phyloP scores from a whole-genome alignment of 2,113 vertebrate species.

The Onychostruthus taczanowskii region DNA sequence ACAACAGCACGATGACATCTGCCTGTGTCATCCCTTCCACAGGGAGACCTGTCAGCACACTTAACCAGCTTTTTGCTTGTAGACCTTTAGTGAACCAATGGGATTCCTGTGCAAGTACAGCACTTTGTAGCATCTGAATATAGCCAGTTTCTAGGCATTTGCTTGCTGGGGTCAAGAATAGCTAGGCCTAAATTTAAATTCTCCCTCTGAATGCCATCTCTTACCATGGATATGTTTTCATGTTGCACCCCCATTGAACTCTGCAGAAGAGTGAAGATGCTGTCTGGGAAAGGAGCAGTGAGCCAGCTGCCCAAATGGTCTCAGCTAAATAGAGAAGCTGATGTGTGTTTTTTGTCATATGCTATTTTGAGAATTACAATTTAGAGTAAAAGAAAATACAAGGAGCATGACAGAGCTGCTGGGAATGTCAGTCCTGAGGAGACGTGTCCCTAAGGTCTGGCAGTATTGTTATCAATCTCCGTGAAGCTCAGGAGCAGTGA shows the following conservation, averaged over 20 bases:
- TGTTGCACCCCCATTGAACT: neutral
- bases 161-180: neutral
- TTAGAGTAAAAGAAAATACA: neutral
- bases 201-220: neutral
- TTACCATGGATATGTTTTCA: neutral
- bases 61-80: neutral
- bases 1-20: neutral
- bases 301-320: neutral
- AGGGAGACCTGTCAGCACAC: neutral
- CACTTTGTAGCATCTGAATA: neutral
- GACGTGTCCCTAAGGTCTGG: neutral
- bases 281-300: neutral
- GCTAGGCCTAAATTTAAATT: neutral
- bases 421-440: neutral
- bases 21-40: neutral
- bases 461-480: neutral
- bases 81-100: neutral
- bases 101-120: neutral
- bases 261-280: neutral
- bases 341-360: neutral
- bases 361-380: neutral
- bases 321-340: neutral
- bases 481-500: neutral
- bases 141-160: neutral
- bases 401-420: rapidly evolving